phyloP scores from a whole-genome alignment of 2,113 vertebrate genomes.

The Pseudorhombus dupliciocellatus region DNA sequence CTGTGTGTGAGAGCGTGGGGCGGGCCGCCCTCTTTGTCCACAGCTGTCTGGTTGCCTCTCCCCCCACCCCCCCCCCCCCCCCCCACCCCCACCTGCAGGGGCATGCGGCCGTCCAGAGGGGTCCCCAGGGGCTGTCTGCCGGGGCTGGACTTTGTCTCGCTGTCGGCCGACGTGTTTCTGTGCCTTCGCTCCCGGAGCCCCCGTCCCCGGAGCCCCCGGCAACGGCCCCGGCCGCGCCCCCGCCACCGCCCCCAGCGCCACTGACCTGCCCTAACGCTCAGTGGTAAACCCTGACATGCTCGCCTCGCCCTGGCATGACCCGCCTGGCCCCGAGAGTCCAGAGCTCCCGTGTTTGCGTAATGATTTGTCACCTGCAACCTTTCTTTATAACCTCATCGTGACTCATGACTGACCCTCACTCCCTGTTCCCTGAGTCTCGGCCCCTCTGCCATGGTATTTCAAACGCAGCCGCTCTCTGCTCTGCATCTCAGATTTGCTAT shows the following conservation, averaged over 20 bases:
- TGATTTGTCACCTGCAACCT: constrained; percentile 59
- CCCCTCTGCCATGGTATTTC: constrained; percentile 41
- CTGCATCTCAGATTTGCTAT: constrained; percentile 53
- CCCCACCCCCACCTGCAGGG: constrained; percentile 77
- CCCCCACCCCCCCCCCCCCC: constrained; percentile 73
- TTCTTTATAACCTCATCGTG: constrained; percentile 37
- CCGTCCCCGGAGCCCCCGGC: constrained; percentile 75
- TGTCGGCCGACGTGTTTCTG: constrained; percentile 81
- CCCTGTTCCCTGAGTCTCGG: constrained; percentile 10
- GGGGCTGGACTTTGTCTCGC: constrained; percentile 81
- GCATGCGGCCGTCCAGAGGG: constrained; percentile 79
- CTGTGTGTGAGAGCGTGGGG: constrained; percentile 41
- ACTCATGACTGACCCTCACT: constrained; percentile 42
- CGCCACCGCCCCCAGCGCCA: constrained; percentile 74
- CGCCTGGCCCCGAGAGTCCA: constrained; percentile 34
- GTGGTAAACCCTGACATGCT: constrained; percentile 79
- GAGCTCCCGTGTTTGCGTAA: constrained; percentile 68
- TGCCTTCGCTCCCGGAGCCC: constrained; percentile 82
- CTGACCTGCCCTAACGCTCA: constrained; percentile 79
- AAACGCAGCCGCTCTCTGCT: constrained; percentile 30
- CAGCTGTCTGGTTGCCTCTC: constrained; percentile 77
- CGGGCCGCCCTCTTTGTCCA: constrained; percentile 59
- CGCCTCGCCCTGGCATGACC: constrained; percentile 60
- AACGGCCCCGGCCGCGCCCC: constrained; percentile 74
- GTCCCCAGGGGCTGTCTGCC: constrained; percentile 82